These are phyloP conservation scores for Zaprionus nigranus DNA, from an alignment of 1,140 invertebrate species.

Conservation along the genomic window DNA sequence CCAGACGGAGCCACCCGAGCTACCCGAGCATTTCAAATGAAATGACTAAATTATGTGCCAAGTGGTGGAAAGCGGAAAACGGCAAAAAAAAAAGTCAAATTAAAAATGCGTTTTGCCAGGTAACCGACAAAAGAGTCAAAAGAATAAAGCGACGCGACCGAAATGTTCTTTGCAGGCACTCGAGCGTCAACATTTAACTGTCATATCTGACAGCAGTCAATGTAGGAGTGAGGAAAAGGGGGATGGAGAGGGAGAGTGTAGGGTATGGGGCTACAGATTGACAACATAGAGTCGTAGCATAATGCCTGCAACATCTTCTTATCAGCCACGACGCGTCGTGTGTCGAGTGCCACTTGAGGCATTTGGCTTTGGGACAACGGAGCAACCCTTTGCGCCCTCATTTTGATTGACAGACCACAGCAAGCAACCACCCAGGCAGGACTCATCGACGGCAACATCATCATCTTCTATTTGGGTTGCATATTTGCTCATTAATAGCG, in stretches of 20 bases:
- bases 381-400: constrained; percentile 54
- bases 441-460: constrained; percentile 23
- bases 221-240: neutral
- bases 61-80: constrained; percentile 76
- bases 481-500: constrained; percentile 80
- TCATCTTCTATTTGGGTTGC: constrained; percentile 62
- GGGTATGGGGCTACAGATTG: constrained; percentile 27
- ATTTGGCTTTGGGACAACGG: constrained; percentile 36
- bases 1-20: constrained; percentile 10
- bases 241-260: neutral
- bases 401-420: constrained; percentile 71
- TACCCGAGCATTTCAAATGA: constrained; percentile 68
- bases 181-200: constrained; percentile 81
- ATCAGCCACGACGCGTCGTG: constrained; percentile 47
- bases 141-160: neutral
- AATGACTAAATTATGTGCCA: constrained; percentile 83
- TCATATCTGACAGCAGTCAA: constrained; percentile 65
- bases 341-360: constrained; percentile 65
- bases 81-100: constrained; percentile 59
- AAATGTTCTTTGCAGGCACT: constrained; percentile 46
- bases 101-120: constrained; percentile 74
- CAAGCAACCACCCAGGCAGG: constrained; percentile 39
- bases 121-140: constrained; percentile 38
- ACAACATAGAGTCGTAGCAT: constrained; percentile 24
- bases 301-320: constrained; percentile 58